Base-by-base conservation (phyloP, 2,888 invertebrate species). In the Andrena hattorfiana region DNA sequence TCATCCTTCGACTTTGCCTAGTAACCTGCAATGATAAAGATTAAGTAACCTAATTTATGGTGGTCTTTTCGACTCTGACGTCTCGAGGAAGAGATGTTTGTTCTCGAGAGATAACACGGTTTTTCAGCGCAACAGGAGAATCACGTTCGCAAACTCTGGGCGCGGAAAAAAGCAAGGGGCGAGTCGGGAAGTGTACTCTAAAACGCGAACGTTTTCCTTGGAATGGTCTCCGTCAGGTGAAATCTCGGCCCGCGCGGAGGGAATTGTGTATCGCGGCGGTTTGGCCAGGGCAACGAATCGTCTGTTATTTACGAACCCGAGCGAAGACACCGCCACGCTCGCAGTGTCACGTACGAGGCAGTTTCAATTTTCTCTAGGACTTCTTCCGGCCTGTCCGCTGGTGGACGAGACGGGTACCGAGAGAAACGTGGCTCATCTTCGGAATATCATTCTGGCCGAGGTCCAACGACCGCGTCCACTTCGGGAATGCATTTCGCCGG, bases 401-500 rank as follows among this genome's bases (percentile, higher is more conserved):
- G 60, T 35, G 49, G 42, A 20, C 6, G 49, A 48, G 28, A 23
- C 68, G 42, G 16, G 48, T 20, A 5, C 10, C 16, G 49, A 71
- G 62, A 54, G 49, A 54, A 78, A 72, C 60, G 60, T 67, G 63
- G 54, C 69, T 76, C 73, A 73, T 85, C 87, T 67, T 81, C 83
- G 78, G 81, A 87, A 87, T 85, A 84, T 87, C 84, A 84, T 81
- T 73, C 77, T 87, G 87, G 87, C 84, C 66, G 28, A 28, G 28
- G 51, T 78, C 87, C 87, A 87, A 82, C 42, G 16, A 59, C 63
- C 60, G 42, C 64, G 72, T 81, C 73, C 68, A 48, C 69, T 72
- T 48, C 66, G 42, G 51, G 64, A 79, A 79, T 77, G 71, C 51
- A 76, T 83, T 69, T 73, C 70, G 75, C 23, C 28, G 51, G 20